Conservation (phyloP, 2,888 invertebrate genomes). For the Elegia similella region DNA sequence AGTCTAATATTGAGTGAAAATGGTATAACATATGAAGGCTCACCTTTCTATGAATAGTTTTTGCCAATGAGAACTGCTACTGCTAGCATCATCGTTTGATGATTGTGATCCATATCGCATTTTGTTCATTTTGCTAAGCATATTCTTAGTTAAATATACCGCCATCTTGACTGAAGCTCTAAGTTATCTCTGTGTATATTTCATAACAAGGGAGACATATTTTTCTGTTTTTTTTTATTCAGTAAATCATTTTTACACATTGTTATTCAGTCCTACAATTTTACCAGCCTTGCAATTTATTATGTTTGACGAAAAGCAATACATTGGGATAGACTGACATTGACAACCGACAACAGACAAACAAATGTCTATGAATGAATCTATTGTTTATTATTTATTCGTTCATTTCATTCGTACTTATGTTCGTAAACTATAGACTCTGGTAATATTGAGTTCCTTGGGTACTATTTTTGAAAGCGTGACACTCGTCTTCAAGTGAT, state of each 20-base stretch:
- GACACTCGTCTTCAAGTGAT: no score
- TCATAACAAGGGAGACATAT: neutral
- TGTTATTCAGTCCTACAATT: neutral
- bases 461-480: no score
- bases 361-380: no score
- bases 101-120: constrained; percentile 41
- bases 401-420: no score
- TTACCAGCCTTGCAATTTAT: neutral
- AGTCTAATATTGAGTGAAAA: neutral
- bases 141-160: constrained; percentile 65
- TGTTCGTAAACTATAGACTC: no score
- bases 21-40: neutral
- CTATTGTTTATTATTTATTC: no score
- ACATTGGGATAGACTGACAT: no score
- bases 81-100: constrained; percentile 39
- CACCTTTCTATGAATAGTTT: constrained; percentile 49
- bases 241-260: neutral
- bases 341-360: no score
- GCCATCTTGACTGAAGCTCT: constrained; percentile 45
- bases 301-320: no score
- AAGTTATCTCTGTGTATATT: constrained; percentile 1
- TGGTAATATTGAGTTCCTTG: no score
- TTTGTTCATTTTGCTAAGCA: constrained; percentile 62
- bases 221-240: neutral
- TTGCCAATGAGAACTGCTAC: constrained; percentile 61